Evolutionary conservation across 2,113 vertebrate species (phyloP), one percentile per base, ranked within the genome.

Genomic region (Podarcis raffonei): DNA sequence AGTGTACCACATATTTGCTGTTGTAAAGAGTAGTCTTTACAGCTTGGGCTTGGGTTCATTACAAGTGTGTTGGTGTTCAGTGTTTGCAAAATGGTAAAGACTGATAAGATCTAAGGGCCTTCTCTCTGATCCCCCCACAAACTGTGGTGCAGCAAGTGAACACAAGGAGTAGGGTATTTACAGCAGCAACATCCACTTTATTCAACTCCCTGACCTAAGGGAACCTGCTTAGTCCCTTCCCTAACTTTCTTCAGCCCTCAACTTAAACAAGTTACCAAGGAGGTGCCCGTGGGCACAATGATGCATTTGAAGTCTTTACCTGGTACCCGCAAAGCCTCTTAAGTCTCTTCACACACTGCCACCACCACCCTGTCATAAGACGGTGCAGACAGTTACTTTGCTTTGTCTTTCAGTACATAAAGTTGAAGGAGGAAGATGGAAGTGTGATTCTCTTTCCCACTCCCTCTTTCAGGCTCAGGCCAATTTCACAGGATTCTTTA

Each of bases 1-100:
- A 48, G 1, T 76, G 20, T 1, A 66, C 0, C 15, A 30, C 0
- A 62, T 0, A 69, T n/a, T 48, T 57, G 22, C 3, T 18, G 2
- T 4, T 32, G 3, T 37, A 15, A 13, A 57, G 69, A 57, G 48
- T 75, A 48, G 37, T 32, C n/a, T 42, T 83, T n/a, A 0, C 0
- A 30, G 4, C 5, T 6, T 37, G 6, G 68, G 20, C 27, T 79
- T 62, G 78, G n/a, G 27, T 32, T 23, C 30, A 23, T 22, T 13
- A 18, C 6, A 39, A 30, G 27, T n/a, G 13, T n/a, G 69, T 16
- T 71, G 30, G 1, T n/a, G 1, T 30, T 71, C 27, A 30, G 27
- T 71, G 27, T 71, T 18, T 62, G 59, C 18, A 62, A 62, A 62
- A 62, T 62, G 59, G 59, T 62, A 62, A 62, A 62, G 5, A 30